Evolutionary conservation across 2,113 vertebrate genomes (phyloP), one percentile per base, ranked within the genome.

Genomic region (Ploceus nigricollis): DNA sequence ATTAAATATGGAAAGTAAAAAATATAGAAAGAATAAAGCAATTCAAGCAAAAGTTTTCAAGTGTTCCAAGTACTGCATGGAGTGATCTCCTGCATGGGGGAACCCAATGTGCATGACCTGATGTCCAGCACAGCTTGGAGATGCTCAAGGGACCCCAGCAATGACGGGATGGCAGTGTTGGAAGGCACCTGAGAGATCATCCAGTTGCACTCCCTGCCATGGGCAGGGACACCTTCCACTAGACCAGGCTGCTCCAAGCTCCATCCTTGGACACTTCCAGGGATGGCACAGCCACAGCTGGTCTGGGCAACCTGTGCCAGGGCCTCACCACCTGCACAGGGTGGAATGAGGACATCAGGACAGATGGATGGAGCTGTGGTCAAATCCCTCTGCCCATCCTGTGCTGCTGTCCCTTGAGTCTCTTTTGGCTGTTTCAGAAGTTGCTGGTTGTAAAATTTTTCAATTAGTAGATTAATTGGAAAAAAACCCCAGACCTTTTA

Each of bases 111-210:
- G 7, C 45, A 7, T 11, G n/a, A 53, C 7, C 31, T 27, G 1
- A 0, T 30, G 1, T 37, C 20, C 35, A 25, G 48, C 13, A 28
- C 10, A 50, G 18, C 44, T 13, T 0, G 1, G 47, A 5, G 37
- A 2, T 86, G 37, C 47, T 15, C 1, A 2, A 3, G 45, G 16
- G 4, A n/a, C 9, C 39, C 25, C 35, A 24, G 35, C 45, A 7
- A 7, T 9, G 3, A 3, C 4, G 58, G 47, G 35, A 14, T 22
- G 25, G 58, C 7, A 9, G 15, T 22, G 23, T 19, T 65, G 44
- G 44, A 28, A 37, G 15, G 18, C 15, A 11, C 39, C 15, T 24
- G 42, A 28, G 24, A 51, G 13, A 9, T 30, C 1, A 16, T 37
- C 13, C 20, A 5, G 6, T 72, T 57, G 27, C 10, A 22, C 4